Evolutionary conservation across 2,113 vertebrate species (phyloP), one percentile per base, ranked within the genome.

Genomic region (Heptranchias perlo): DNA sequence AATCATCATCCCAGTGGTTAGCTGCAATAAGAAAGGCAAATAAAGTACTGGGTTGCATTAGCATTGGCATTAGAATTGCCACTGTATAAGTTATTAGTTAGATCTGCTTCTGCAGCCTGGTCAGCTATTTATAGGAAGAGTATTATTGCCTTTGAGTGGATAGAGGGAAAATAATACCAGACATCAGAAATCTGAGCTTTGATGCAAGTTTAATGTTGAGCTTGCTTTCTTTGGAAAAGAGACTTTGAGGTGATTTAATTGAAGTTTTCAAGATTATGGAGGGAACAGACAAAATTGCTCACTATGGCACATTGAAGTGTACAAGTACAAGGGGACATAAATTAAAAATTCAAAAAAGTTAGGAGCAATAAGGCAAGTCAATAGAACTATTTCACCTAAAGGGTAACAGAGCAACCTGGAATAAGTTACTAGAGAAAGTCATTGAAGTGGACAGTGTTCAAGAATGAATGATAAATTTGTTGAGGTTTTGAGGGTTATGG

Each of bases 341-440:
- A 44, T 82, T 82, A 82, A 39, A 44, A 82, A 82, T 82, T 82
- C n/a, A 44, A 39, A 44, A 39, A 49, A 52, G 47, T 49, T 87
- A 47, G 2, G 25, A 21, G 35, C 23, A 87, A 52, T 18, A 87
- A 52, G 52, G 87, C 31, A 31, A 28, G 52, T 31, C 52, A 91
- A 91, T 31, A 35, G 49, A 58, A 91, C 28, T 35, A 91, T 31
- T 58, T 58, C 31, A 54, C 49, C 11, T 91, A 35, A 35, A 58
- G 52, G 49, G 28, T 52, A 54, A 86, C 21, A 23, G 82, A 86
- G 49, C 49, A 89, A 39, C 11, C 54, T 62, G 54, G 25, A 54
- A 92, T n/a, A n/a, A 92, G 89, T 61, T 92, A 92, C 87, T n/a
- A 92, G 4, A 92, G 84, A 58, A 92, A 62, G 58, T 92, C 31